Conservation (phyloP, 2,888 invertebrate species). For the Trilocha varians region DNA sequence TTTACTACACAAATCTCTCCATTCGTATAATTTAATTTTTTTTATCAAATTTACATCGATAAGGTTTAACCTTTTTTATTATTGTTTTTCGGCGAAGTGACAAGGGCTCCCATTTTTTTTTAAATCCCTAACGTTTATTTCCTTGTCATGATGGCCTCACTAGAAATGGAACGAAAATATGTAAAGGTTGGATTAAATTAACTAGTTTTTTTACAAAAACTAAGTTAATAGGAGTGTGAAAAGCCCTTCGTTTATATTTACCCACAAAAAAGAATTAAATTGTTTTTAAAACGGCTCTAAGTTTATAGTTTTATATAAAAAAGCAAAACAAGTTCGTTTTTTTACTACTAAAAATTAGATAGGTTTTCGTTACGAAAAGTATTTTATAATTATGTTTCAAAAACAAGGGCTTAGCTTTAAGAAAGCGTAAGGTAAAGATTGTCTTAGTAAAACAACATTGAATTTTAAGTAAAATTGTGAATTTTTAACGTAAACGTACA, state of each 20-base stretch:
- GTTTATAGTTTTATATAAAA: not conserved
- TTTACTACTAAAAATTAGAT: not conserved
- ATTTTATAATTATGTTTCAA: not conserved
- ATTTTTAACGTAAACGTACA: not conserved
- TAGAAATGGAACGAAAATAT: not conserved
- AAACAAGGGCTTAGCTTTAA: not conserved
- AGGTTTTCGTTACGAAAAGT: not conserved
- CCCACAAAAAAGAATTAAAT: not conserved
- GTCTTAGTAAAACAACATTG: not conserved
- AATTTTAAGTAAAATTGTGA: not conserved
- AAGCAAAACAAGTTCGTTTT: not conserved
- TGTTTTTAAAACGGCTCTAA: not conserved
- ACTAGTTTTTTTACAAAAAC: not conserved
- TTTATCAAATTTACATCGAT: not conserved
- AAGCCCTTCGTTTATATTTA: not conserved
- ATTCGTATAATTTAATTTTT: too few species aligned
- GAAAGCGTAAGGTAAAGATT: not conserved
- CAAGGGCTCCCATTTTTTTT: not conserved
- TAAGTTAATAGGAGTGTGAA: not conserved
- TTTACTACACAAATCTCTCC: not conserved
- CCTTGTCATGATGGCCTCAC: not conserved
- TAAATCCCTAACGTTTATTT: not conserved
- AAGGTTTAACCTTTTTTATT: not conserved
- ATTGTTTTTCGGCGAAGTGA: not conserved
- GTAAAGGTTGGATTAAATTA: not conserved